Conservation (phyloP, 1,140 invertebrate species). For the Zaprionus africanus region DNA sequence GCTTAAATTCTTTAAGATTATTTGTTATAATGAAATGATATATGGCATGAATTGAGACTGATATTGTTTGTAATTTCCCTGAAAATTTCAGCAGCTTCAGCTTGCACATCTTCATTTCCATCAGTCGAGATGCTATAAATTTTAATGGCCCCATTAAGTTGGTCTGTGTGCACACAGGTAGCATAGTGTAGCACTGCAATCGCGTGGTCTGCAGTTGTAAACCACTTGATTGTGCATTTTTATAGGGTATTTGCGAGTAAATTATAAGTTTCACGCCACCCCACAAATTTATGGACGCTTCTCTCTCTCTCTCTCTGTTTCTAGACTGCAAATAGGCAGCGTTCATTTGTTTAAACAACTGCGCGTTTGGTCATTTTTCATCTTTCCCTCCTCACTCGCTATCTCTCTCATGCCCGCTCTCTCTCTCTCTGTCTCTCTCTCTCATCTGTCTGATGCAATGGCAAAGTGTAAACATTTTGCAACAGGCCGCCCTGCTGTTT, state of each 20-base stretch:
- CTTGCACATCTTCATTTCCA: not conserved
- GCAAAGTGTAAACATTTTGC: slow-evolving; percentile 42
- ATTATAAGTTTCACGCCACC: slow-evolving; percentile 32
- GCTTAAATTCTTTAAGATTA: not conserved
- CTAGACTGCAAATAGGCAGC: slow-evolving; percentile 1
- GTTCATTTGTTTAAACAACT: slow-evolving; percentile 32
- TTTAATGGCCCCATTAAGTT: slow-evolving; percentile 6
- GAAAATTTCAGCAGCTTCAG: not conserved
- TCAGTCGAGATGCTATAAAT: slow-evolving; percentile 2
- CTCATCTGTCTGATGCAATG: slow-evolving; percentile 28
- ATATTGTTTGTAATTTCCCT: not conserved
- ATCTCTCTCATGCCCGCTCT: not conserved
- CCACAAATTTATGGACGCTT: slow-evolving; percentile 11
- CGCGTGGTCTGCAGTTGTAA: slow-evolving; percentile 12
- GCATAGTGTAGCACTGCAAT: not conserved
- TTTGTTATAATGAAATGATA: not conserved
- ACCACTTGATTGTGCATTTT: slow-evolving; percentile 27
- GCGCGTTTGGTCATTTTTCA: slow-evolving; percentile 3
- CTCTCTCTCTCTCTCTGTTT: not conserved
- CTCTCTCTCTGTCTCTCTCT: not conserved
- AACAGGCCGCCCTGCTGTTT: slow-evolving; percentile 46
- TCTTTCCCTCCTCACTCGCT: not conserved
- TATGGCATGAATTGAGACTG: not conserved
- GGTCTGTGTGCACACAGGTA: slow-evolving; percentile 6
- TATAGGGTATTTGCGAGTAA: slow-evolving; percentile 27